Conservation (phyloP, 2,888 invertebrate species). For the Dolomedes plantarius region DNA sequence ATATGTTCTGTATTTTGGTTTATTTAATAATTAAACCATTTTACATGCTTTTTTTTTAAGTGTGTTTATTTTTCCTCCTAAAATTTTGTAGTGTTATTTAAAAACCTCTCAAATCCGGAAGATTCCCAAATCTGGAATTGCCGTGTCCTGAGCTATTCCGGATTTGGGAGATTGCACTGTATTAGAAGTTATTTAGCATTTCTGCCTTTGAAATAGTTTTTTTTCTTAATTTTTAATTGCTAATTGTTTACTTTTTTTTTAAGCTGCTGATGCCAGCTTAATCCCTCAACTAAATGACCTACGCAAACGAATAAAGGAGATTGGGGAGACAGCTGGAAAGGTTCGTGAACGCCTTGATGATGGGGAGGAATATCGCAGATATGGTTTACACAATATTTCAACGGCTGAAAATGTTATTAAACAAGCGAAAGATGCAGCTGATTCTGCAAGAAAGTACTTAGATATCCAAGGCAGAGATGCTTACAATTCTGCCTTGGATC, state of each 20-base stretch:
- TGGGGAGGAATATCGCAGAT: slow-evolving; percentile 79
- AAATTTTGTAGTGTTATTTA: no score
- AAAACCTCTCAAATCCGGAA: no score
- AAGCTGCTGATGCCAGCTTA: slow-evolving; percentile 83
- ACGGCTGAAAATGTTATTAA: slow-evolving; percentile 82
- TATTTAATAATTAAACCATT: no score
- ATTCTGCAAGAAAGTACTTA: slow-evolving; percentile 86
- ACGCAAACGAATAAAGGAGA: slow-evolving; percentile 80
- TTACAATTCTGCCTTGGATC: slow-evolving; percentile 85
- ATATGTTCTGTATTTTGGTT: no score
- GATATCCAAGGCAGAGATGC: slow-evolving; percentile 90
- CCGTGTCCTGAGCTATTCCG: no score
- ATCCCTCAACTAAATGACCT: slow-evolving; percentile 84
- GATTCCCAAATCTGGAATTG: no score
- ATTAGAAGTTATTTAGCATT: no score
- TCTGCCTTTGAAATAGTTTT: no score
- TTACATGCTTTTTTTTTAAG: no score
- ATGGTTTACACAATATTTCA: slow-evolving; percentile 82
- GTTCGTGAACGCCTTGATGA: slow-evolving; percentile 80
- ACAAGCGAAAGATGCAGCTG: slow-evolving; percentile 82
- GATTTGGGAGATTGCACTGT: no score
- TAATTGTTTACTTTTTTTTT: slow-evolving; percentile 53
- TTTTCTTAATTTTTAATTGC: no score
- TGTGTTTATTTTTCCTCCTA: no score
- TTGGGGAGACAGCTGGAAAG: slow-evolving; percentile 81